These are phyloP conservation scores for Scaptomyza reducta DNA, from an alignment of 2,888 invertebrate genomes.

Conservation along the genomic window DNA sequence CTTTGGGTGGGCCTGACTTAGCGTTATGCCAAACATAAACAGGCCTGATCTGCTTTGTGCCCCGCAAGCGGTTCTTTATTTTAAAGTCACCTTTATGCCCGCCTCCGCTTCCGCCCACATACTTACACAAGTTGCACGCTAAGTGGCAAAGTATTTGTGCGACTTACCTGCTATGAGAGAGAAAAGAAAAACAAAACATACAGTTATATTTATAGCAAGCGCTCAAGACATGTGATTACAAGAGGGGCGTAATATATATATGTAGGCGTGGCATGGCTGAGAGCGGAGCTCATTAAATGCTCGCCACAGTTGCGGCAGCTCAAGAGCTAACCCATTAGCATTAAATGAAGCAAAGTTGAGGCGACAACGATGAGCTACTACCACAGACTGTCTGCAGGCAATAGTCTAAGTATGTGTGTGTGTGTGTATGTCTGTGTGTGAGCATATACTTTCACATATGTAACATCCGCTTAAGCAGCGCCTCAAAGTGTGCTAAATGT, in stretches of 20 bases:
- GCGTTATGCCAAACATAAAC: constrained; percentile 48
- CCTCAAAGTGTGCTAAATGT: constrained; percentile 27
- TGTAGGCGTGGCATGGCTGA: constrained; percentile 18
- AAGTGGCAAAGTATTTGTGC: constrained; percentile 56
- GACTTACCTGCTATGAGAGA: constrained; percentile 71
- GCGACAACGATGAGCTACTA: constrained; percentile 39
- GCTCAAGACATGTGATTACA: constrained; percentile 36
- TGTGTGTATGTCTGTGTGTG: neutral
- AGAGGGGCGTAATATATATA: too few species aligned
- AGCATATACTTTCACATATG: too few species aligned
- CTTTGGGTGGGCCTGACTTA: constrained; percentile 40
- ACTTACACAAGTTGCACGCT: constrained; percentile 23
- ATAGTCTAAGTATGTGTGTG: neutral
- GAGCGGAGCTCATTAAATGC: constrained; percentile 45
- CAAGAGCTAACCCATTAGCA: constrained; percentile 58
- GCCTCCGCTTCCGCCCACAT: neutral
- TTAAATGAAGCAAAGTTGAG: constrained; percentile 65
- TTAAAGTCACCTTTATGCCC: constrained; percentile 26
- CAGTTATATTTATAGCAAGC: constrained; percentile 60
- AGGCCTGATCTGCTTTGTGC: constrained; percentile 43
- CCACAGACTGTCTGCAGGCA: constrained; percentile 2
- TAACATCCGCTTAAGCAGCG: constrained; percentile 35
- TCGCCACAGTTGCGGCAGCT: constrained; percentile 43
- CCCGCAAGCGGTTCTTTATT: constrained; percentile 20
- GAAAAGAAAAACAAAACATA: constrained; percentile 34